Evolutionary conservation across 2,888 invertebrate species (phyloP).

Genomic region (Prosapia bicincta): DNA sequence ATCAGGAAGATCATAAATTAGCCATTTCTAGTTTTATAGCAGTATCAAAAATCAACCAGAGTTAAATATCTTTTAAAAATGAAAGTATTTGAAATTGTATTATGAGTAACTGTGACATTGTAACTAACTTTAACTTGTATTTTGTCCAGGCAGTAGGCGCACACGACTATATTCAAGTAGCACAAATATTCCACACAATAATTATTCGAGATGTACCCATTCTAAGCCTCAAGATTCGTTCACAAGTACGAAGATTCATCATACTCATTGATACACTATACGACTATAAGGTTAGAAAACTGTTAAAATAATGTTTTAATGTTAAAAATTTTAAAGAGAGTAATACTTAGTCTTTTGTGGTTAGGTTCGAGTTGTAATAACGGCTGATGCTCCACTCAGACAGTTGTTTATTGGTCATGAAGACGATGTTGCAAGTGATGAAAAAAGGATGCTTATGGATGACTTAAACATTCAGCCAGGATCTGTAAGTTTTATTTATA

Average conservation of each 20-base stretch:
- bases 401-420: constrained; percentile 60
- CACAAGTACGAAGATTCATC: constrained; percentile 92
- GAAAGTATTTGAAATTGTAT: no score
- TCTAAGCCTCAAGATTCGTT: constrained; percentile 71
- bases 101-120: no score
- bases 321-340: no score
- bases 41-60: no score
- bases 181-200: constrained; percentile 93
- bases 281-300: constrained; percentile 78
- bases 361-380: constrained; percentile 74
- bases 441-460: constrained; percentile 88
- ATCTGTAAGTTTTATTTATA: constrained; percentile 53
- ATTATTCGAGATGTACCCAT: constrained; percentile 87
- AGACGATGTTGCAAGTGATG: constrained; percentile 59
- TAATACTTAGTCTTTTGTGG: no score
- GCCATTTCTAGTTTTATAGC: no score
- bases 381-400: constrained; percentile 73
- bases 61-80: no score
- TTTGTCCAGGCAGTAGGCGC: constrained; percentile 80
- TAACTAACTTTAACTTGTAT: no score
- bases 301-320: no score
- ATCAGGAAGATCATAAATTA: no score
- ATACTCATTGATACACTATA: constrained; percentile 96
- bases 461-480: constrained; percentile 82
- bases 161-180: constrained; percentile 89